phyloP scores from a whole-genome alignment of 2,888 invertebrate genomes.

The Ditylenchus weischeri region DNA sequence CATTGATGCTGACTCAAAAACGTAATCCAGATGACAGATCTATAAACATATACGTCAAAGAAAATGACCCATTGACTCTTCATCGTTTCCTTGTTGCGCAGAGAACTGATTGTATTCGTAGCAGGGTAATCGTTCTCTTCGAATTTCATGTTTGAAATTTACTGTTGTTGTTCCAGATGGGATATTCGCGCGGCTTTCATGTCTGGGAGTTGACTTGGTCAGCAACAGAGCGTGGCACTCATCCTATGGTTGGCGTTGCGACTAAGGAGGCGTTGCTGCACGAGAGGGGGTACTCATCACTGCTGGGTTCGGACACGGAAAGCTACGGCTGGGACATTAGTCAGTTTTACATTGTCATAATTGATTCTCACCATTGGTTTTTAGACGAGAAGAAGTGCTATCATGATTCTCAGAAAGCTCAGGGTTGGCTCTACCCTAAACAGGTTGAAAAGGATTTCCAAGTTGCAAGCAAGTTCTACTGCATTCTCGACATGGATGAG shows the following conservation, averaged over 20 bases:
- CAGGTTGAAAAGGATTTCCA: slow-evolving; percentile 21
- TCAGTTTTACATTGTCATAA: slow-evolving; percentile 27
- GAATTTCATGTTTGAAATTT: background rate
- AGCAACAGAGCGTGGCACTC: slow-evolving; percentile 89
- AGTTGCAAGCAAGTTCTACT: slow-evolving; percentile 63
- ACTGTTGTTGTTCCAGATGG: slow-evolving; percentile 59
- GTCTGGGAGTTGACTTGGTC: slow-evolving; percentile 31
- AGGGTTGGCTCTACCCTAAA: slow-evolving; percentile 50
- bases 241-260: slow-evolving; percentile 96
- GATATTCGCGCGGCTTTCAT: slow-evolving; percentile 65
- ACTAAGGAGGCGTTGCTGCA: slow-evolving; percentile 82
- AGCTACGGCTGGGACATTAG: slow-evolving; percentile 99
- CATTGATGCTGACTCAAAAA: slow-evolving; percentile 31
- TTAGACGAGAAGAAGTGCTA: slow-evolving; percentile 76
- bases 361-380: slow-evolving; percentile 2
- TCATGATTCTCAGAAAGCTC: slow-evolving; percentile 71
- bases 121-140: slow-evolving; percentile 70
- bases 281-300: slow-evolving; percentile 86
- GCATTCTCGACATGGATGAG: slow-evolving; percentile 90
- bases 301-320: slow-evolving; percentile 92
- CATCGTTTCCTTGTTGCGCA: slow-evolving; percentile 95
- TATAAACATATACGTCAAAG: slow-evolving; percentile 97
- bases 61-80: slow-evolving; percentile 95
- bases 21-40: slow-evolving; percentile 63
- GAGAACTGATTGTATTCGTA: slow-evolving; percentile 97